Conservation (phyloP, 2,113 vertebrate genomes). For the Crotalus helleri region DNA sequence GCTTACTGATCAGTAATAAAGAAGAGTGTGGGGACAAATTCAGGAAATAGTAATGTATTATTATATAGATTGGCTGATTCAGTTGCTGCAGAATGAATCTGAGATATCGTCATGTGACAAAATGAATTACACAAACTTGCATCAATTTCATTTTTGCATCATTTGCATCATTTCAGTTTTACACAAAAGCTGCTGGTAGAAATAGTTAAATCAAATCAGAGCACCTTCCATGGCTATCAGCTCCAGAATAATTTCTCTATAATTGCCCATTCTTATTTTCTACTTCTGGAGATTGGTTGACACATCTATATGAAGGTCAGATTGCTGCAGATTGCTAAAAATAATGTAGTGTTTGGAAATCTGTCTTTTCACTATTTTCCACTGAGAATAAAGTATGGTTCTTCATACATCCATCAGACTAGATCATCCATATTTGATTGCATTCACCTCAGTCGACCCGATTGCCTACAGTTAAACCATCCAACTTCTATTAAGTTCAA, state of each 20-base stretch:
- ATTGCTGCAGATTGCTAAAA: background rate
- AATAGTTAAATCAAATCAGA: background rate
- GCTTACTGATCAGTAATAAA: background rate
- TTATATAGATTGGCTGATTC: background rate
- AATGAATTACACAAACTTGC: background rate
- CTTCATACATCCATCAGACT: background rate
- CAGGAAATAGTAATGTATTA: background rate
- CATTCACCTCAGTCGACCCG: background rate
- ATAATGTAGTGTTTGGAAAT: background rate
- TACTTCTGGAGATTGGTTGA: background rate
- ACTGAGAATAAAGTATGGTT: background rate
- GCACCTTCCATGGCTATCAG: background rate
- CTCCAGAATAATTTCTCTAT: background rate
- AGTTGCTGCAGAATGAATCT: background rate
- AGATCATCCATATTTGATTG: background rate
- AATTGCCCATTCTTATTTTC: background rate
- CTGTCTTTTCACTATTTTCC: background rate
- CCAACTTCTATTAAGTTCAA: background rate
- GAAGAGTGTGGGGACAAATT: background rate
- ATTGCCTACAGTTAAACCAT: background rate
- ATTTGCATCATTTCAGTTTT: background rate
- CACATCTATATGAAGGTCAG: background rate
- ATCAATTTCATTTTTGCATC: no score
- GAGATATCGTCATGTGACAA: background rate
- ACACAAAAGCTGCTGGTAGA: background rate